phyloP scores from a whole-genome alignment of 1,140 invertebrate species.

The Cydia fagiglandana region DNA sequence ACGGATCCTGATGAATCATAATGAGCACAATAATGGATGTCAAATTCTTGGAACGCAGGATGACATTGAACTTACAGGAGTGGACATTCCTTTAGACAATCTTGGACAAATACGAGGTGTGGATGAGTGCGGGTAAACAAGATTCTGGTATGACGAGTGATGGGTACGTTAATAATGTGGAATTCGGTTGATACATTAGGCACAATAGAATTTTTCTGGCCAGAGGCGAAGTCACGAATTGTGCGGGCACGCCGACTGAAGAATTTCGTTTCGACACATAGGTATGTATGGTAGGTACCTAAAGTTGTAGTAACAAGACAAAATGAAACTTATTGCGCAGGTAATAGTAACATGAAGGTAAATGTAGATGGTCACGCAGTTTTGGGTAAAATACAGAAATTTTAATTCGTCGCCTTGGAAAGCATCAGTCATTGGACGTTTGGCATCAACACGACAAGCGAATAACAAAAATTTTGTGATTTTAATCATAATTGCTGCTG shows the following conservation, averaged over 20 bases:
- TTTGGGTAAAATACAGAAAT: background rate
- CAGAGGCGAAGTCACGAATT: constrained; percentile 62
- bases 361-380: background rate
- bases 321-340: background rate
- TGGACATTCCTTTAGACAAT: constrained; percentile 45
- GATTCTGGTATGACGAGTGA: constrained; percentile 46
- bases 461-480: background rate
- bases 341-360: background rate
- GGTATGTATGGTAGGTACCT: constrained; percentile 31
- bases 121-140: constrained; percentile 47
- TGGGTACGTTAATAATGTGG: constrained; percentile 66
- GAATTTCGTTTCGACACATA: constrained; percentile 49
- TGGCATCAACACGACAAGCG: background rate
- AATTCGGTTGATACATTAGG: constrained; percentile 70
- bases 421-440: background rate
- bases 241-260: constrained; percentile 47
- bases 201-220: constrained; percentile 76
- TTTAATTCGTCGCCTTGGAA: background rate
- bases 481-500: background rate
- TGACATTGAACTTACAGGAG: constrained; percentile 57
- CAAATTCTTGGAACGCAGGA: constrained; percentile 60
- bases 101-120: constrained; percentile 42
- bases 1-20: constrained; percentile 60
- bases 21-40: constrained; percentile 57
- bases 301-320: background rate